Conservation (phyloP, 2,797 vertebrate species). For the Anguilla megastoma region DNA sequence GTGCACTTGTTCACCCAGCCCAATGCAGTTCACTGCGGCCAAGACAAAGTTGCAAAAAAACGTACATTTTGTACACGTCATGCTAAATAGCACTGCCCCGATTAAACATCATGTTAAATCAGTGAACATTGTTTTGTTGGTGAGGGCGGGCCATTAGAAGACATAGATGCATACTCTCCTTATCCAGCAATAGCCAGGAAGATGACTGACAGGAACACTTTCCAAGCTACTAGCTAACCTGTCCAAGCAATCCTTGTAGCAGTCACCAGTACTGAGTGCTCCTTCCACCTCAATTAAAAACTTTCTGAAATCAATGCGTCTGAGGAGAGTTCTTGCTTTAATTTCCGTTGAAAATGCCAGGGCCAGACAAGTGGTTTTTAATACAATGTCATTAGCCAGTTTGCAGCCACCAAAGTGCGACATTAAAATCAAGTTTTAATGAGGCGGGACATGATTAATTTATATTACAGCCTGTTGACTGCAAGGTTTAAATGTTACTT, state of each 20-base stretch:
- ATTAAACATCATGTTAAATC: neutral
- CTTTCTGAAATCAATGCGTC: neutral
- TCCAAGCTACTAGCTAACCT: neutral
- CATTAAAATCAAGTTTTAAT: neutral
- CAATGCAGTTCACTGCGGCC: neutral
- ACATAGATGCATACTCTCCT: neutral
- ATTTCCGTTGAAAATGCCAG: neutral
- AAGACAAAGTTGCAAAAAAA: neutral
- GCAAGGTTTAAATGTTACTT: neutral
- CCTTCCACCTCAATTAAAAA: constrained; percentile 9
- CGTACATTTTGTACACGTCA: neutral
- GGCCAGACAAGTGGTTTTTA: neutral
- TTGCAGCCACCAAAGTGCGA: neutral
- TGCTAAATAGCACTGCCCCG: neutral
- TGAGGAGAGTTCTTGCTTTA: neutral
- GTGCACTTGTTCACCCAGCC: neutral
- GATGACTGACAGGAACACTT: constrained; percentile 3
- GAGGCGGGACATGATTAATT: neutral
- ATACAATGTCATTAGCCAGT: neutral
- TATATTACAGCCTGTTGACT: neutral
- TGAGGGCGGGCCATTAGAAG: neutral
- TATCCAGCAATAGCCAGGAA: neutral
- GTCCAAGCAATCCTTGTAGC: neutral
- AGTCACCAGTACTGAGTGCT: neutral
- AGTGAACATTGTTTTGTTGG: neutral